These are phyloP conservation scores for Lordiphosa collinella DNA, from an alignment of 1,140 invertebrate species.

Conservation along the genomic window DNA sequence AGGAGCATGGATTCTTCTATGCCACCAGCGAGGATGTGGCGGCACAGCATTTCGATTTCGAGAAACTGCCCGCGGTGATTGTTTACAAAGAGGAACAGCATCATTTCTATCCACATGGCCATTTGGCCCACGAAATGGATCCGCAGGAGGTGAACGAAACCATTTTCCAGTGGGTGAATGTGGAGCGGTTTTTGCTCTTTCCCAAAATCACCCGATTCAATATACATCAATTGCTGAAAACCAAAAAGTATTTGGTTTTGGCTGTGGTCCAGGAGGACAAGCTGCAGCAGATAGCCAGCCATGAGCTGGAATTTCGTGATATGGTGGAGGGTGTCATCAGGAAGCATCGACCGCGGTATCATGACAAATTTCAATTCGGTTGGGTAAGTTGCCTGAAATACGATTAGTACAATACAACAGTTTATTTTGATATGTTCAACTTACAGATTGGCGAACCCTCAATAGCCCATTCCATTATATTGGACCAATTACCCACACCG, in stretches of 20 bases:
- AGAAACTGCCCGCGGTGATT: conserved; percentile 86
- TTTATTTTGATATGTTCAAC: conserved; percentile 24
- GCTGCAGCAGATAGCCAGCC: conserved; percentile 87
- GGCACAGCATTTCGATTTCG: conserved; percentile 84
- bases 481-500: conserved; percentile 90
- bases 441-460: conserved; percentile 86
- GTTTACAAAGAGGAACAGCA: conserved; percentile 91
- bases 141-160: conserved; percentile 83
- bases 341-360: conserved; percentile 88
- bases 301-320: conserved; percentile 91
- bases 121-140: conserved; percentile 79
- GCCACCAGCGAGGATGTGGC: conserved; percentile 85
- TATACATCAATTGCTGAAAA: conserved; percentile 89
- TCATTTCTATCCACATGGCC: conserved; percentile 85
- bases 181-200: conserved; percentile 94
- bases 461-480: conserved; percentile 94
- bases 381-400: conserved; percentile 84
- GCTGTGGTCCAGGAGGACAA: conserved; percentile 94
- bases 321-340: conserved; percentile 92
- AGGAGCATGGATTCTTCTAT: conserved; percentile 93
- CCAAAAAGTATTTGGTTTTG: conserved; percentile 92
- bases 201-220: conserved; percentile 90
- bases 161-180: conserved; percentile 92
- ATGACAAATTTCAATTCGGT: conserved; percentile 94
- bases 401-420: too few species aligned